These are phyloP conservation scores for Melipona quadrifasciata DNA, from an alignment of 1,140 invertebrate species.

Conservation along the genomic window DNA sequence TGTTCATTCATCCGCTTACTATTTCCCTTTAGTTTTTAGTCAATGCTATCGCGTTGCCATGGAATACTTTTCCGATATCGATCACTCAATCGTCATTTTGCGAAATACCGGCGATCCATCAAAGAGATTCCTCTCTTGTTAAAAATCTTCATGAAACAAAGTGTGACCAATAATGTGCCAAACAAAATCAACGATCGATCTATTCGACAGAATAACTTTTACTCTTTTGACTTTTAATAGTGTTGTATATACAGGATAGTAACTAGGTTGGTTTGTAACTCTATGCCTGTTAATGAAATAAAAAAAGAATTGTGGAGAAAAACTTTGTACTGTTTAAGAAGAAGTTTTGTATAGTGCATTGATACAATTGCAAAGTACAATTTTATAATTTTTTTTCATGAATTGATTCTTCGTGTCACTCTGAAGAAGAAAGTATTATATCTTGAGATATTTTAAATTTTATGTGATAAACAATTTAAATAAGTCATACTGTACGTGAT, in stretches of 20 bases:
- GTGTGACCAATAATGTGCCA: not conserved
- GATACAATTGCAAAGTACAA: too few species aligned
- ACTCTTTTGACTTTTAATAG: not conserved
- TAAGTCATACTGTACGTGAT: too few species aligned
- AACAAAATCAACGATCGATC: not conserved
- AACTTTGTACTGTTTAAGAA: not conserved
- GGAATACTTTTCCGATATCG: conserved; percentile 44
- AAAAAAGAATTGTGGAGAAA: not conserved
- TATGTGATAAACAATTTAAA: too few species aligned
- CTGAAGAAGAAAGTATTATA: too few species aligned
- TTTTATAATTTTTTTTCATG: too few species aligned
- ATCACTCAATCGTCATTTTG: conserved; percentile 27
- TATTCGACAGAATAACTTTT: not conserved
- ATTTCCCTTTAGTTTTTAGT: too few species aligned
- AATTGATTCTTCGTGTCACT: too few species aligned
- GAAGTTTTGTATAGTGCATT: too few species aligned
- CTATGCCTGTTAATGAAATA: not conserved
- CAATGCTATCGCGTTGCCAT: conserved; percentile 45
- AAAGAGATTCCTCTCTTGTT: not conserved
- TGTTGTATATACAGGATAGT: not conserved
- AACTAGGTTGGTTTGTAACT: not conserved
- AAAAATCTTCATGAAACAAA: not conserved
- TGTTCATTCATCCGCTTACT: not conserved
- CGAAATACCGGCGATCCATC: not conserved
- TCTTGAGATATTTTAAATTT: too few species aligned